Evolutionary conservation across 2,113 vertebrate species (phyloP), one percentile per base, ranked within the genome.

Genomic region (Phrynocephalus versicolor): DNA sequence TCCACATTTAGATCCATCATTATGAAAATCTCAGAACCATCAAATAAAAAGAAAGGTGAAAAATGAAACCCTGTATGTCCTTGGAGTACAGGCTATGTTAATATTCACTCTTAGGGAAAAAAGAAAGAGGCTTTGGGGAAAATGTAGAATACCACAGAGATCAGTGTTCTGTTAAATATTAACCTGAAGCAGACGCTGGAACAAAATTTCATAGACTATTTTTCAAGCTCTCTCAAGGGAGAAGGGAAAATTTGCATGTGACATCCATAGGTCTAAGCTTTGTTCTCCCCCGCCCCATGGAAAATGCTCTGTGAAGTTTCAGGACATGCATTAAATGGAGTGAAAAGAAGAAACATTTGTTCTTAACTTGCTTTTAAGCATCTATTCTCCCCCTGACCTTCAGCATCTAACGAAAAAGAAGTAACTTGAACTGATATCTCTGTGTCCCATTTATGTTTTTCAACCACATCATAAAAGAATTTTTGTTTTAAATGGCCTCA

Each of bases 381-480:
- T 51, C 39, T 5, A 13, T 81, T 81, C 64, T 85, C 83, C 60
- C 84, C 81, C 71, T 88, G 81, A 89, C 70, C 57, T 93, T 90
- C 18, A 2, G 21, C 58, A 14, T 82, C 89, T 69, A 65, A 67
- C 18, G 67, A 69, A 35, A 88, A 87, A 79, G 60, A 88, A 80
- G 9, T 41, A 69, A 88, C 30, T 74, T 75, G 45, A 84, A 80
- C 33, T 35, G 15, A 81, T 74, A 30, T 80, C 57, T 80, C 35
- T 41, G 19, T 55, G 75, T 83, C 35, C 69, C 75, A 64, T 64
- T 72, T 79, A 72, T 39, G 55, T 39, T 79, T 19, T 87, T 87
- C 45, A 73, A 18, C 60, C 45, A 33, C 4, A 79, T 18, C 27
- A 65, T 79, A 58, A 67, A 65, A 71, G 10, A 57, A 39, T 65